Conservation (phyloP, 92 coral and sea anemone genomes). For the Epizoanthus ramosus region DNA sequence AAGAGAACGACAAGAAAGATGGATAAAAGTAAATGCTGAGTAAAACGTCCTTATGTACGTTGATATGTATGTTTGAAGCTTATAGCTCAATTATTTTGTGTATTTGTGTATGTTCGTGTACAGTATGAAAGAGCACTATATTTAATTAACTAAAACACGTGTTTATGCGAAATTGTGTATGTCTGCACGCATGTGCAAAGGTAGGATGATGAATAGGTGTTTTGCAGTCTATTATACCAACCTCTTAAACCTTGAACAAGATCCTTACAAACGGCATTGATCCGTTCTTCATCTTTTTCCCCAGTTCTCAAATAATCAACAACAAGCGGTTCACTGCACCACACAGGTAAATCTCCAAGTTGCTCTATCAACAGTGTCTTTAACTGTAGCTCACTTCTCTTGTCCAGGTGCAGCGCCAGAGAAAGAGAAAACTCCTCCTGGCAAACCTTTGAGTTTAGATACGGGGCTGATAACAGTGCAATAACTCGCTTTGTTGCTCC, state of each 20-base stretch:
- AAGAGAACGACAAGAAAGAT: too few species aligned
- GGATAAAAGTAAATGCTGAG: too few species aligned
- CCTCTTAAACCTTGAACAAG: slow-evolving; percentile 53
- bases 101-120: too few species aligned
- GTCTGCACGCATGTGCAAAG: too few species aligned
- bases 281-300: slow-evolving; percentile 32
- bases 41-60: too few species aligned
- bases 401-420: slow-evolving; percentile 71
- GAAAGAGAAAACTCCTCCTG: slow-evolving; percentile 86
- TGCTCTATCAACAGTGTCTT: slow-evolving; percentile 75
- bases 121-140: too few species aligned
- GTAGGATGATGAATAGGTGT: too few species aligned
- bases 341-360: slow-evolving; percentile 65
- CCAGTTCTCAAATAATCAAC: slow-evolving; percentile 63
- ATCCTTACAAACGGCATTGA: slow-evolving; percentile 53
- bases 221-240: not conserved
- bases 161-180: too few species aligned
- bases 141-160: too few species aligned
- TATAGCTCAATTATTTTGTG: too few species aligned
- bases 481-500: slow-evolving; percentile 72
- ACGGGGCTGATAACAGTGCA: slow-evolving; percentile 83
- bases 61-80: too few species aligned
- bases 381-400: slow-evolving; percentile 57
- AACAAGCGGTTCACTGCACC: slow-evolving; percentile 78
- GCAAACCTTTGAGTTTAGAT: slow-evolving; percentile 88